phyloP scores from a whole-genome alignment of 2,113 vertebrate species.

The Oreochromis aureus region DNA sequence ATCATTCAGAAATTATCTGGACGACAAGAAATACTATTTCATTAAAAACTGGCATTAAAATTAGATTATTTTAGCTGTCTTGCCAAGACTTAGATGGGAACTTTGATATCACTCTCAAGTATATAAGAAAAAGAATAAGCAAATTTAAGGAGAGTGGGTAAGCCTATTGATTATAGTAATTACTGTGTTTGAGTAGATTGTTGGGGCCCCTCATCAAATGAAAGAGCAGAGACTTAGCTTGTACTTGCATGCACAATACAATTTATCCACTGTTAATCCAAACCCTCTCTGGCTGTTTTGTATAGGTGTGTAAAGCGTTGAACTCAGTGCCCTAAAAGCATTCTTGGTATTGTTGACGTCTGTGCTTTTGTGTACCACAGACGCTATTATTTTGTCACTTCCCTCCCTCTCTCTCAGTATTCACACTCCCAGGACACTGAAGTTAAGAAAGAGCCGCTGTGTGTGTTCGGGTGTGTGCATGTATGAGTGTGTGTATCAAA shows the following conservation, averaged over 20 bases:
- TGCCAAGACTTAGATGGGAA: not conserved
- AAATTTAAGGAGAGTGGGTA: not conserved
- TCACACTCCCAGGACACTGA: constrained; percentile 50
- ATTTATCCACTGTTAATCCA: constrained; percentile 37
- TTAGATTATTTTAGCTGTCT: not conserved
- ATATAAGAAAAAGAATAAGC: not conserved
- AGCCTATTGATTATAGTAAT: not conserved
- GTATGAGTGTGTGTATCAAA: constrained; percentile 44
- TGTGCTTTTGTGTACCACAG: constrained; percentile 52
- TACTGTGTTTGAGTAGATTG: not conserved
- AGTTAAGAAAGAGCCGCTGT: constrained; percentile 18
- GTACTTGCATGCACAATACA: not conserved
- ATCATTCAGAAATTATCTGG: not conserved
- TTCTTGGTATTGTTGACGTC: constrained; percentile 57
- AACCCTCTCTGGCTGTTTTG: constrained; percentile 15
- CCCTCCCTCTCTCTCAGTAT: constrained; percentile 45
- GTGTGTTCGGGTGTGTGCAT: not conserved
- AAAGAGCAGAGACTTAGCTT: not conserved
- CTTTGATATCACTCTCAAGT: not conserved
- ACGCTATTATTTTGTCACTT: constrained; percentile 59
- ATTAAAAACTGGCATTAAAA: not conserved
- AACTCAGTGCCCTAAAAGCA: constrained; percentile 38
- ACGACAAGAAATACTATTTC: not conserved
- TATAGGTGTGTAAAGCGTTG: constrained; percentile 35
- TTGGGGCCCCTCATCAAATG: not conserved